Percentiles rank a stretch among this genome's conserved stretches.
phyloP scores from a whole-genome alignment of 2,888 invertebrate species.

The Laothoe populi region DNA sequence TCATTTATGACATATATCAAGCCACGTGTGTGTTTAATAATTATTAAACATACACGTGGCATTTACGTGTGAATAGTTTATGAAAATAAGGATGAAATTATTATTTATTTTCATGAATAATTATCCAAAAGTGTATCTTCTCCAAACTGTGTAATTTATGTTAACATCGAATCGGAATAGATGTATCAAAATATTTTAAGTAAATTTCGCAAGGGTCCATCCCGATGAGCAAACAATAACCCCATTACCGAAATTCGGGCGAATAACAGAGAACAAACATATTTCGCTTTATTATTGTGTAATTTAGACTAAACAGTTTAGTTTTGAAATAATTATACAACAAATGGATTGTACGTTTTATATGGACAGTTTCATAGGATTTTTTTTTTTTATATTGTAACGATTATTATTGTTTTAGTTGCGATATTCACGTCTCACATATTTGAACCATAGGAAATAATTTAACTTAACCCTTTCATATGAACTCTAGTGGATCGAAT shows the following conservation, averaged over 20 bases:
- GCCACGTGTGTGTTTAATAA: no score
- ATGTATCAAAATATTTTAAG: conserved; percentile 6
- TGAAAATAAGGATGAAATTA: no score
- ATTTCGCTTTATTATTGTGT: neutral
- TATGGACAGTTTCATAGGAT: neutral
- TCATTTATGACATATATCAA: no score
- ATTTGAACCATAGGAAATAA: neutral
- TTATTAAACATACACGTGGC: no score
- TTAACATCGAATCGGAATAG: conserved; percentile 8
- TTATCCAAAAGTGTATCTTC: neutral
- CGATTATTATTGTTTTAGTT: neutral
- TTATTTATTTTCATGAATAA: no score
- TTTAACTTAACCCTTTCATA: no score
- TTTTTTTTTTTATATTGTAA: neutral
- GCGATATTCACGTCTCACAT: neutral
- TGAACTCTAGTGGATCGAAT: no score
- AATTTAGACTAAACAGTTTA: neutral
- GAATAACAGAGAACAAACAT: conserved; percentile 38
- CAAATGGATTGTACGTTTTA: neutral
- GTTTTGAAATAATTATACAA: conserved; percentile 15
- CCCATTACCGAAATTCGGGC: conserved; percentile 33
- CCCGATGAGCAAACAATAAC: neutral
- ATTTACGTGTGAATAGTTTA: no score
- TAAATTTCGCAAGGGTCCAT: neutral
- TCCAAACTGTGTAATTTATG: conserved; percentile 10